Evolutionary conservation across 2,797 vertebrate species (phyloP).

Genomic region (Chelmon rostratus): DNA sequence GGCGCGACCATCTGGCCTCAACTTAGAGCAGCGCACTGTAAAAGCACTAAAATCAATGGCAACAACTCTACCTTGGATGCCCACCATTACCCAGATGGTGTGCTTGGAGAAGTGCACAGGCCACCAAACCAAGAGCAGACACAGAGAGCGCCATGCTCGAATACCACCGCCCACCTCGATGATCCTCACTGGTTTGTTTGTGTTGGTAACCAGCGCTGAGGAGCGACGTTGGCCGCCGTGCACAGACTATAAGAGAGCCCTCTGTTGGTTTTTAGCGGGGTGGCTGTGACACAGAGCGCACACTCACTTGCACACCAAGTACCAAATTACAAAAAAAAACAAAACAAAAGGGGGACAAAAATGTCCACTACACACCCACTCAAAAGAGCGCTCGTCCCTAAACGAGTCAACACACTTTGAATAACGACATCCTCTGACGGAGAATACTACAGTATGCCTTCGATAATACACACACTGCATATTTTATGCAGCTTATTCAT

Average conservation of each 20-base stretch:
- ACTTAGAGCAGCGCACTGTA: constrained; percentile 81
- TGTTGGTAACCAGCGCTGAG: constrained; percentile 63
- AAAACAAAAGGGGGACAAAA: neutral
- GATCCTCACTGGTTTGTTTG: constrained; percentile 66
- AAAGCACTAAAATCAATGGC: constrained; percentile 84
- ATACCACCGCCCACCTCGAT: constrained; percentile 68
- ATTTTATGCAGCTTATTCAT: constrained; percentile 1
- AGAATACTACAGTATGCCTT: constrained; percentile 6
- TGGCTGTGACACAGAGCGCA: constrained; percentile 51
- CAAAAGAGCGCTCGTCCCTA: constrained; percentile 23
- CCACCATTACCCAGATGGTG: constrained; percentile 88
- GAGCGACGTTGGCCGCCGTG: constrained; percentile 44
- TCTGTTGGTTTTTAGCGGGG: constrained; percentile 76
- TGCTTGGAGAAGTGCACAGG: constrained; percentile 80
- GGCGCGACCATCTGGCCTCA: constrained; percentile 85
- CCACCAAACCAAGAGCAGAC: constrained; percentile 79
- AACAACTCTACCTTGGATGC: constrained; percentile 84
- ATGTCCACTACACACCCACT: constrained; percentile 33
- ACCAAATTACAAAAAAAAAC: constrained; percentile 24
- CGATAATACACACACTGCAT: constrained; percentile 22
- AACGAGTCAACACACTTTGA: constrained; percentile 40
- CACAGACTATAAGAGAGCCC: constrained; percentile 73
- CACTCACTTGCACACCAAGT: constrained; percentile 56
- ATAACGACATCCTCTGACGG: constrained; percentile 21
- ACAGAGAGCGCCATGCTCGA: constrained; percentile 46